Conservation (phyloP, 2,888 invertebrate species). For the Craniophora ligustri region DNA sequence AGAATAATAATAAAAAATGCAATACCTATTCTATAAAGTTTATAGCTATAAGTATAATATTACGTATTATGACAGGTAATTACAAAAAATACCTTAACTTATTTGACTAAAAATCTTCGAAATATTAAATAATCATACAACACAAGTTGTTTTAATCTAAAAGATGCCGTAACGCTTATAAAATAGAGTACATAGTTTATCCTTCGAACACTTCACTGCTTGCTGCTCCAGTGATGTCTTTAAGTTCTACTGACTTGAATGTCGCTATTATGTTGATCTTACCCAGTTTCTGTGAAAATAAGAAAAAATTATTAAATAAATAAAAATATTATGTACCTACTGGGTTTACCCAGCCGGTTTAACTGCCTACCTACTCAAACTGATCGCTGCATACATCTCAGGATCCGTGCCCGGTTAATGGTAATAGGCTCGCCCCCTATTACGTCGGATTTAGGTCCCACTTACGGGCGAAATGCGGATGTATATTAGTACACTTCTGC, state of each 20-base stretch:
- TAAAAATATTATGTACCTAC: no score
- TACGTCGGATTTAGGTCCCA: no score
- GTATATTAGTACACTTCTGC: no score
- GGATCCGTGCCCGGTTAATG: no score
- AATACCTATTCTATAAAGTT: no score
- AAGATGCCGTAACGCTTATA: not conserved
- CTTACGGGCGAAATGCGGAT: no score
- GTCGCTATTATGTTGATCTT: conserved; percentile 91
- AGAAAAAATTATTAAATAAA: not conserved
- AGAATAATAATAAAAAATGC: no score
- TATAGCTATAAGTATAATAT: no score
- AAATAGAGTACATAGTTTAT: conserved; percentile 53
- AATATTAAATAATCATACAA: conserved; percentile 20
- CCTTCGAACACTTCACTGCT: conserved; percentile 88
- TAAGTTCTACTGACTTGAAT: conserved; percentile 91
- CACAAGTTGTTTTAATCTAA: not conserved
- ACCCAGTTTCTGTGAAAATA: conserved; percentile 85
- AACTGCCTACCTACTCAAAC: no score
- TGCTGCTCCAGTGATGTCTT: conserved; percentile 91
- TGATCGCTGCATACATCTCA: no score
- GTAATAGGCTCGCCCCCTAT: no score
- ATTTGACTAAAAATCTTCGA: conserved; percentile 30
- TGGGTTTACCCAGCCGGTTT: no score
- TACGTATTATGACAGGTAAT: conserved; percentile 2
- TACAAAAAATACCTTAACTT: conserved; percentile 22